Evolutionary conservation across 2,888 invertebrate species (phyloP).

Genomic region (Laspeyria flexula): DNA sequence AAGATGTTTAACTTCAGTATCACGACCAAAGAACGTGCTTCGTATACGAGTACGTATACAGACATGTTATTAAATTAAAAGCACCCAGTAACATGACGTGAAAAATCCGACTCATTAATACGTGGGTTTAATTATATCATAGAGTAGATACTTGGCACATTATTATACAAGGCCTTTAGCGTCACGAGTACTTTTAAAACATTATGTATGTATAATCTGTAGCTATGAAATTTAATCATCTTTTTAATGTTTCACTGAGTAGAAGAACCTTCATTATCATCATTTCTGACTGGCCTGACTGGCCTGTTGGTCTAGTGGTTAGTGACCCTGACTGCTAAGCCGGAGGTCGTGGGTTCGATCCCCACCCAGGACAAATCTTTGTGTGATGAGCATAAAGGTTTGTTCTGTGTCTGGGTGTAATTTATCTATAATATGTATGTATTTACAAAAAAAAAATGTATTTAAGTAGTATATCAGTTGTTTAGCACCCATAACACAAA

Average conservation of each 20-base stretch:
- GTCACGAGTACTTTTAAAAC: constrained; percentile 15
- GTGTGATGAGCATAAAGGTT: too few relatives aligned
- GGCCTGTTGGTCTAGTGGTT: too few relatives aligned
- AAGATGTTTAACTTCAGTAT: not conserved
- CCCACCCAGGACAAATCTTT: too few relatives aligned
- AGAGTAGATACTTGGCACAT: constrained; percentile 36
- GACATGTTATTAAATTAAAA: constrained; percentile 37
- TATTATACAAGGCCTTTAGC: constrained; percentile 36
- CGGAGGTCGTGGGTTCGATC: too few relatives aligned
- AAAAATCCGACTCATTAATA: constrained; percentile 50
- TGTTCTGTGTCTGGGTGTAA: too few relatives aligned
- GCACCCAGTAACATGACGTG: constrained; percentile 20
- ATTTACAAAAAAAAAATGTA: too few relatives aligned
- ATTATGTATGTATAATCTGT: constrained; percentile 14
- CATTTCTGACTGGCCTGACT: too few relatives aligned
- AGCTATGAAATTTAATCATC: constrained; percentile 8
- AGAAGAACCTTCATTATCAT: too few relatives aligned
- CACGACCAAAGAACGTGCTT: constrained; percentile 13
- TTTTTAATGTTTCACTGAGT: constrained; percentile 10
- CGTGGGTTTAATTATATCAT: constrained; percentile 44
- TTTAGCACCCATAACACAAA: too few relatives aligned
- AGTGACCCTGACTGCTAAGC: too few relatives aligned
- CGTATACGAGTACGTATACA: constrained; percentile 16
- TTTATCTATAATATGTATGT: too few relatives aligned
- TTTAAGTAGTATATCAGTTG: too few relatives aligned